phyloP scores from a whole-genome alignment of 1,140 invertebrate species.

The Ctenoplectra terminalis region DNA sequence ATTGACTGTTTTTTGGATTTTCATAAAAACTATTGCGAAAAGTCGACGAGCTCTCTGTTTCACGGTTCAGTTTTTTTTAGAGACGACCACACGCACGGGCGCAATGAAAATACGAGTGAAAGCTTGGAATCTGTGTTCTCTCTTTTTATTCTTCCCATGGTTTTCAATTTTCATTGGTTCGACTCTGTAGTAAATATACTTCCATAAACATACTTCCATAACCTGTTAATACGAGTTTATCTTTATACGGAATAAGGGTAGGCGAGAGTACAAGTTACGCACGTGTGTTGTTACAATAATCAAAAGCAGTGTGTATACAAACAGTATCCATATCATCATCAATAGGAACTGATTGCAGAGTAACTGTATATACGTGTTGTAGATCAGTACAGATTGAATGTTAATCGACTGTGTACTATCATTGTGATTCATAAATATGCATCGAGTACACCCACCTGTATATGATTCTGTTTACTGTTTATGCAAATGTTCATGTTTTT shows the following conservation, averaged over 20 bases:
- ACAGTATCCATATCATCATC: conserved; percentile 4
- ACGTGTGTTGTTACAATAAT: background rate
- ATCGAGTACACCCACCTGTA: background rate
- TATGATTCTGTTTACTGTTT: background rate
- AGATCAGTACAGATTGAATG: background rate
- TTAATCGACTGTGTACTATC: conserved; percentile 27
- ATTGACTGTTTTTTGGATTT: background rate
- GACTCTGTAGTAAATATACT: too few relatives aligned
- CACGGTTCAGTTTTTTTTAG: too few relatives aligned
- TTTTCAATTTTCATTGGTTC: background rate
- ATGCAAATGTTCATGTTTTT: too few relatives aligned
- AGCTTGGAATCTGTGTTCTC: background rate
- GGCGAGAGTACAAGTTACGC: background rate
- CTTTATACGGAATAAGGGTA: background rate
- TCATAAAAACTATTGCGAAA: background rate
- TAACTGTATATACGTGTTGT: background rate
- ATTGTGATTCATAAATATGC: conserved; percentile 13
- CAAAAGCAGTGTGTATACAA: background rate
- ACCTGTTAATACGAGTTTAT: background rate
- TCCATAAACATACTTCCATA: background rate
- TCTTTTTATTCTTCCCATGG: background rate
- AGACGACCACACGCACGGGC: background rate
- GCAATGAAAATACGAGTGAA: background rate
- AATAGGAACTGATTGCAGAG: conserved; percentile 32
- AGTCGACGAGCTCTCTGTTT: background rate